Percentiles rank a stretch among this genome's conserved stretches.
These are phyloP conservation scores for Tragelaphus imberbis DNA, from an alignment of 2,113 vertebrate species.

Conservation along the genomic window DNA sequence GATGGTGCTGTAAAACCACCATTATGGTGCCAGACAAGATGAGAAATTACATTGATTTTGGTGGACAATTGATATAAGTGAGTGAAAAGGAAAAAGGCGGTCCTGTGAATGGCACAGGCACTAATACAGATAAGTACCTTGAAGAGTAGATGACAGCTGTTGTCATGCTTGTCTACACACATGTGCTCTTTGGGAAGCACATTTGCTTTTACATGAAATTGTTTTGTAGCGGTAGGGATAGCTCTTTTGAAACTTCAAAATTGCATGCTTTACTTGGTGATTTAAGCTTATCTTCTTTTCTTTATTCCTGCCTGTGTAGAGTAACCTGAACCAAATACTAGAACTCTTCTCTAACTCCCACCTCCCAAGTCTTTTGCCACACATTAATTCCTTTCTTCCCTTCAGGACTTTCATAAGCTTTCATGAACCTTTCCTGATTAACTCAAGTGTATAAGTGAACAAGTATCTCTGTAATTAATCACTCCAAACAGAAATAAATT, in stretches of 20 bases:
- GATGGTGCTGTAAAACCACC: conserved; percentile 54
- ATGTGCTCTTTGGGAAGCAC: conserved; percentile 7
- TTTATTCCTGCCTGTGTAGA: neutral
- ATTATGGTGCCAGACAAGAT: conserved; percentile 24
- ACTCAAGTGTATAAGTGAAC: neutral
- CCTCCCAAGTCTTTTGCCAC: neutral
- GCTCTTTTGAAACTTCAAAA: neutral
- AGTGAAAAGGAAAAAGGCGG: neutral
- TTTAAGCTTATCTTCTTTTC: neutral
- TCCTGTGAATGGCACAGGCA: neutral
- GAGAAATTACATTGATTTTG: conserved; percentile 46
- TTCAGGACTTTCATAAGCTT: neutral
- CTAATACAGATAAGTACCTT: neutral
- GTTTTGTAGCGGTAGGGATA: neutral
- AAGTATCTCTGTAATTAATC: neutral
- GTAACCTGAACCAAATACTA: conserved; percentile 27
- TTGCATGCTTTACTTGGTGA: neutral
- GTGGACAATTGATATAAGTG: conserved; percentile 41
- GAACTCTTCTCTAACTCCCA: neutral
- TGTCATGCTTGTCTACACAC: neutral
- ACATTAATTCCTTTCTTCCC: neutral
- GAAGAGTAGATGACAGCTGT: neutral
- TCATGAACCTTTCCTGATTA: neutral
- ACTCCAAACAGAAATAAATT: neutral
- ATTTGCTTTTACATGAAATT: neutral